Evolutionary conservation across 2,113 vertebrate species (phyloP).

Genomic region (Hydrochoerus hydrochaeris): DNA sequence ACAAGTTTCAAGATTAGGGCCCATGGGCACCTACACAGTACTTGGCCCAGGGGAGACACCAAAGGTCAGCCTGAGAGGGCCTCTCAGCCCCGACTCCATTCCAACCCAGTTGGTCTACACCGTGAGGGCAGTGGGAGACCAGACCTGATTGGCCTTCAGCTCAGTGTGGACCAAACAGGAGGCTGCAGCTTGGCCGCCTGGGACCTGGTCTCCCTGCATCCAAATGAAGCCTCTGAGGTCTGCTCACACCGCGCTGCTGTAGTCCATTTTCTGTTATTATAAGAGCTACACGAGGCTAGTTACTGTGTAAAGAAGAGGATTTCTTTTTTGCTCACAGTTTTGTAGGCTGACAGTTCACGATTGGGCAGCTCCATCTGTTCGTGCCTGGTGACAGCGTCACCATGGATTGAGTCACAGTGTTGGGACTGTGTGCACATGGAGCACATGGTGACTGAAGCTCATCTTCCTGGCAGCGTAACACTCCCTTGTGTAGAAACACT

Average conservation of each 20-base stretch:
- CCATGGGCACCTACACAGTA: accelerated
- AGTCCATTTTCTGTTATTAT: neutral
- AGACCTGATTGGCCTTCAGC: neutral
- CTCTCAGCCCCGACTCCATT: neutral
- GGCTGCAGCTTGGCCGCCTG: neutral
- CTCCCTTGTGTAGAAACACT: neutral
- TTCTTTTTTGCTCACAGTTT: neutral
- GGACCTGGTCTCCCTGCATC: neutral
- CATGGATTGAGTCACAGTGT: neutral
- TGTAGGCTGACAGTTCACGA: neutral
- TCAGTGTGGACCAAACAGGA: neutral
- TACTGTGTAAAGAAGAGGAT: neutral
- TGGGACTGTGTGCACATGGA: neutral
- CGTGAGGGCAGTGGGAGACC: neutral
- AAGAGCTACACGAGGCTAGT: neutral
- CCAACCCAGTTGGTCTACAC: neutral
- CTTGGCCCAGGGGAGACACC: neutral
- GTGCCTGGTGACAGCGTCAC: neutral
- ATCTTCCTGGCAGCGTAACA: neutral
- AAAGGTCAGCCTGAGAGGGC: too few relatives aligned
- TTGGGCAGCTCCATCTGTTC: too few relatives aligned
- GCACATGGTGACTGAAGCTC: neutral
- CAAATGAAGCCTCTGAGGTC: neutral
- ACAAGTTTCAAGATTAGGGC: neutral
- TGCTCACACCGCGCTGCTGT: neutral